These are phyloP conservation scores for Axis porcinus DNA, from an alignment of 2,113 vertebrate species.

Conservation along the genomic window DNA sequence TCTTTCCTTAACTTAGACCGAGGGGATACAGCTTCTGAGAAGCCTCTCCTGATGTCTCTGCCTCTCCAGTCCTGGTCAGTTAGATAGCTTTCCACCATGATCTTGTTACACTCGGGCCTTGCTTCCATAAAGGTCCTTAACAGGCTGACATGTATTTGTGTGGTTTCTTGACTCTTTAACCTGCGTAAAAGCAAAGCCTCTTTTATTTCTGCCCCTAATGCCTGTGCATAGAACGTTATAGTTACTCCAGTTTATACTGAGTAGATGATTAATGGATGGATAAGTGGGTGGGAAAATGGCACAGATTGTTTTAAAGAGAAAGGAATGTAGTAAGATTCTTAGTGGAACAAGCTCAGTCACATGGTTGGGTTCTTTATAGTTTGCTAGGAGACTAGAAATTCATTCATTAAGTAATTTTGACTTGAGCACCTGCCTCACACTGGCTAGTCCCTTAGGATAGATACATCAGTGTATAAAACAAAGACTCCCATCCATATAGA, in stretches of 20 bases:
- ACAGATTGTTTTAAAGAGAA: slow-evolving; percentile 26
- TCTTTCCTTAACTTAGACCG: neutral
- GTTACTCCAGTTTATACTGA: neutral
- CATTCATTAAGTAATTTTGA: slow-evolving; percentile 14
- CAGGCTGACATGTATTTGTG: neutral
- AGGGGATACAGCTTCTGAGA: neutral
- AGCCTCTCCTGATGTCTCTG: neutral
- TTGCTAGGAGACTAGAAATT: neutral
- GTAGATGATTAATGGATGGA: neutral
- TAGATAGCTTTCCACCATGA: neutral
- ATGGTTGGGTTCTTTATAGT: neutral
- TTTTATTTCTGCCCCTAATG: neutral
- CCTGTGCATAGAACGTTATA: neutral
- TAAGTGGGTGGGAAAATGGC: neutral
- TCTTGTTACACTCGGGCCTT: neutral
- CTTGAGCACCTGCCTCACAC: neutral
- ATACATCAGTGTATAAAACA: neutral
- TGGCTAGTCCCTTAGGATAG: neutral
- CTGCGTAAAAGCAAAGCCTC: neutral
- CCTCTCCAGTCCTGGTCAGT: neutral
- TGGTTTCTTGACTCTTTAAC: neutral
- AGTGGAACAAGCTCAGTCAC: neutral
- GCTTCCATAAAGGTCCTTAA: neutral
- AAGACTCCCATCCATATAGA: neutral
- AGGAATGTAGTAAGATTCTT: slow-evolving; percentile 30